Percentiles rank a stretch among this genome's conserved stretches.
Evolutionary conservation across 37 sponge, comb jelly and placozoan genomes (phyloP).

Genomic region (Oopsacas minuta): DNA sequence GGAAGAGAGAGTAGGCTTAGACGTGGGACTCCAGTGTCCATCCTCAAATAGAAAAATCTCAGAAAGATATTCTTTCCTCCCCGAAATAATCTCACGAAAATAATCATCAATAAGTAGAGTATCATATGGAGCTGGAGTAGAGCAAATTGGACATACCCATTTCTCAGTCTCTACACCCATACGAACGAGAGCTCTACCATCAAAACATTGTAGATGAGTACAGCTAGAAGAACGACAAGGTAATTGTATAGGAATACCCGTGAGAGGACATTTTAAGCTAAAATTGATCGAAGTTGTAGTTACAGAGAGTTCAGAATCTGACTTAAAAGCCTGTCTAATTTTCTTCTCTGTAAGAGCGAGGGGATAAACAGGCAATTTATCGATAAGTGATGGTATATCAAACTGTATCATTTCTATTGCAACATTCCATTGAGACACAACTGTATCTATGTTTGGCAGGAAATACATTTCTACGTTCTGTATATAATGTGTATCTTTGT

Average conservation of each 20-base stretch:
- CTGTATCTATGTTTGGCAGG: not conserved
- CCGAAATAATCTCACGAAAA: not conserved
- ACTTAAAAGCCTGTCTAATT: not conserved
- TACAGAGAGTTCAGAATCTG: not conserved
- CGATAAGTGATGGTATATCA: not conserved
- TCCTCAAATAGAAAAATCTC: not conserved
- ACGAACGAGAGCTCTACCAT: not conserved
- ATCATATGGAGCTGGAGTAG: not conserved
- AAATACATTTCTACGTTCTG: not conserved
- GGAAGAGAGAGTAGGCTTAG: not conserved
- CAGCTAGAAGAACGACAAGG: not conserved
- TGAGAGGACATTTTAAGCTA: not conserved
- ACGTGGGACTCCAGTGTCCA: not conserved
- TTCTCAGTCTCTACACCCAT: not conserved
- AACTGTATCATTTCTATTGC: not conserved
- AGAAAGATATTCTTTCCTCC: not conserved
- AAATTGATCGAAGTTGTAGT: not conserved
- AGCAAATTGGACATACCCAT: slow-evolving; percentile 5
- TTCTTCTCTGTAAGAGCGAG: not conserved
- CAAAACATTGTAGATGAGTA: not conserved
- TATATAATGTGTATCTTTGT: too few relatives aligned
- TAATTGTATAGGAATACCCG: not conserved
- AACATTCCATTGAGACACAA: not conserved
- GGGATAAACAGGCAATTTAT: not conserved
- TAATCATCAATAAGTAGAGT: not conserved